These are phyloP conservation scores for Aphelinus atriplicis DNA, from an alignment of 1,140 invertebrate genomes.

Conservation along the genomic window DNA sequence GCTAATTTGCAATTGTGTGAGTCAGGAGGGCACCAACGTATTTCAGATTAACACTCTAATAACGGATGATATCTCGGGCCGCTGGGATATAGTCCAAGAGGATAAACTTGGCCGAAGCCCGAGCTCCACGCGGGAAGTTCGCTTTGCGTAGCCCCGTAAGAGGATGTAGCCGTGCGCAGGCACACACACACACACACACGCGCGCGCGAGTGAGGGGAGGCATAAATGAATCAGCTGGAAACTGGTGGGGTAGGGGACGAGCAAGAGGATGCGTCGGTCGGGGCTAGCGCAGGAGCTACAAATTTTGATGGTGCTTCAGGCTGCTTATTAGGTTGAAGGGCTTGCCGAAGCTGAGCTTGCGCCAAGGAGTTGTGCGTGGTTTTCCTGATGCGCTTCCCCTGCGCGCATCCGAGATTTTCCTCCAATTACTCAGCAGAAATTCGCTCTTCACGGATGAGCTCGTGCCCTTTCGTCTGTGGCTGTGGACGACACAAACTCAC, in stretches of 20 bases:
- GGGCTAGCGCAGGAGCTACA: constrained; percentile 43
- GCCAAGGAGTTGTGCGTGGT: not conserved
- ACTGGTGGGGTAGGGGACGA: constrained; percentile 39
- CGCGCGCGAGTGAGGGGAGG: constrained; percentile 20
- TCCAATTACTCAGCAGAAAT: constrained; percentile 23
- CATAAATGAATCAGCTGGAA: constrained; percentile 53
- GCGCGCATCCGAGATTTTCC: constrained; percentile 17
- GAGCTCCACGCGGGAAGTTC: not conserved
- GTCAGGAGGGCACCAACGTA: constrained; percentile 42
- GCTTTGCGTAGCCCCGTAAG: constrained; percentile 51
- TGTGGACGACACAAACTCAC: no score
- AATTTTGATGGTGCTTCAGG: constrained; percentile 55
- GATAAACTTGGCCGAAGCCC: constrained; percentile 50
- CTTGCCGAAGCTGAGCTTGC: constrained; percentile 13
- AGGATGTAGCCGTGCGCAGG: constrained; percentile 40
- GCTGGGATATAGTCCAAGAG: constrained; percentile 49
- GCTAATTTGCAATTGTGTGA: constrained; percentile 53
- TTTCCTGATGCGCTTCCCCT: not conserved
- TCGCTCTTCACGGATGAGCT: not conserved
- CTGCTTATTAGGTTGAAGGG: constrained; percentile 53
- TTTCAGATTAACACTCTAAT: constrained; percentile 59
- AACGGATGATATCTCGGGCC: constrained; percentile 57
- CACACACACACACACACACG: constrained; percentile 41
- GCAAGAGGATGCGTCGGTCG: not conserved
- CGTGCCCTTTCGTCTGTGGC: not conserved